phyloP scores from a whole-genome alignment of 2,888 invertebrate genomes.

The Ochropacha duplaris region DNA sequence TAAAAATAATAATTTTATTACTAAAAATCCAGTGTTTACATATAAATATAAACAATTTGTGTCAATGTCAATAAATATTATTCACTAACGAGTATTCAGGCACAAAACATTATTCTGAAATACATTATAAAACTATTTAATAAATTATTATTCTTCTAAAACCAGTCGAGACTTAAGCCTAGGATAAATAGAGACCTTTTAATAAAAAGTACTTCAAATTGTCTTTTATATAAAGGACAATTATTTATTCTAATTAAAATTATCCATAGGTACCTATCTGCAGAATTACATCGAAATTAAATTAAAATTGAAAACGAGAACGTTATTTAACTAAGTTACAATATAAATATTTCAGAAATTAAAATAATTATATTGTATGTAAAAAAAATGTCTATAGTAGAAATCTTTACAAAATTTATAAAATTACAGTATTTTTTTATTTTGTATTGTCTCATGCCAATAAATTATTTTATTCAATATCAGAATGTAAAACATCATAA shows the following conservation, averaged over 20 bases:
- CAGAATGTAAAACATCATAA: too few relatives aligned
- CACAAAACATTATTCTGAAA: slow-evolving; percentile 40
- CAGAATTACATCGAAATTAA: too few relatives aligned
- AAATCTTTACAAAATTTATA: too few relatives aligned
- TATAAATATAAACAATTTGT: slow-evolving; percentile 9
- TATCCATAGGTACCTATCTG: background rate
- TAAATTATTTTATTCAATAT: too few relatives aligned
- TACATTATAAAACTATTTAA: slow-evolving; percentile 18
- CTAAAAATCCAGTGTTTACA: background rate
- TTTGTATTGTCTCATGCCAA: too few relatives aligned
- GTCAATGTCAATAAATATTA: slow-evolving; percentile 16
- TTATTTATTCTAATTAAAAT: slow-evolving; percentile 15
- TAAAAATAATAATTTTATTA: slow-evolving; percentile 18
- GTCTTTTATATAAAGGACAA: slow-evolving; percentile 33
- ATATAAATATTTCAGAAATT: too few relatives aligned
- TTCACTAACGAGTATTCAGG: slow-evolving; percentile 51
- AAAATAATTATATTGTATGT: too few relatives aligned
- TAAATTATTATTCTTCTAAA: slow-evolving; percentile 18
- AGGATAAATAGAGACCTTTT: slow-evolving; percentile 54
- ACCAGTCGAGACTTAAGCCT: slow-evolving; percentile 26
- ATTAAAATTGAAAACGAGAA: too few relatives aligned
- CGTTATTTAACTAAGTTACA: too few relatives aligned
- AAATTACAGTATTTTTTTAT: too few relatives aligned
- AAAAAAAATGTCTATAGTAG: too few relatives aligned
- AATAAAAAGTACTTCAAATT: slow-evolving; percentile 59